phyloP scores from a whole-genome alignment of 2,888 invertebrate species.

The Lasioglossum oenotherae region DNA sequence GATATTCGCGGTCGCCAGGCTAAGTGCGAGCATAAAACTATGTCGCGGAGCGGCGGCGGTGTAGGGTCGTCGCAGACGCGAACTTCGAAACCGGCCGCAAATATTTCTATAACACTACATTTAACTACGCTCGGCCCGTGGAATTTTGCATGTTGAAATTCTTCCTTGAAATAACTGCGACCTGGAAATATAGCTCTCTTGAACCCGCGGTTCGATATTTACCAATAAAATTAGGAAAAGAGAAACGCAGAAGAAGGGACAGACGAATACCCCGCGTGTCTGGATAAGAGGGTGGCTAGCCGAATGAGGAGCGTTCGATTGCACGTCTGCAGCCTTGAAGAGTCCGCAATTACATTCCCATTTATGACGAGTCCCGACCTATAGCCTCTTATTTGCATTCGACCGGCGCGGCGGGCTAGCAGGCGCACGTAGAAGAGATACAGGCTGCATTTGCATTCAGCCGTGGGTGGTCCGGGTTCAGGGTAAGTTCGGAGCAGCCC shows the following conservation, averaged over 20 bases:
- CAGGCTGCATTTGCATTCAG: conserved; percentile 39
- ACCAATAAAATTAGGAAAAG: conserved; percentile 17
- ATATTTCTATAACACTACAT: conserved; percentile 41
- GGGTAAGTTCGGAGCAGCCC: conserved; percentile 15
- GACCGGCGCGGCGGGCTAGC: background rate
- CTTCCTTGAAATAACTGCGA: conserved; percentile 5
- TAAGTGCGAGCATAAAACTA: conserved; percentile 63
- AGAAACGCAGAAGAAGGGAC: background rate
- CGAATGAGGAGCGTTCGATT: background rate
- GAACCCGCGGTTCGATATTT: background rate
- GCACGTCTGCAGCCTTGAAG: conserved; percentile 23
- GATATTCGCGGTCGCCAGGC: conserved; percentile 53
- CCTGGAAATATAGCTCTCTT: background rate
- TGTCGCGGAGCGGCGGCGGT: background rate
- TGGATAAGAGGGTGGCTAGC: background rate
- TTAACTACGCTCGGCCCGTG: background rate
- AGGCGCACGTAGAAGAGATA: background rate
- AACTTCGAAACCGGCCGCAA: conserved; percentile 34
- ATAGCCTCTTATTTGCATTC: conserved; percentile 32
- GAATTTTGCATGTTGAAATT: conserved; percentile 31
- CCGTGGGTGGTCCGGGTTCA: conserved; percentile 11
- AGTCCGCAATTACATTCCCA: conserved; percentile 36
- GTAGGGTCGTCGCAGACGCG: background rate
- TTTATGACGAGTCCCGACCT: conserved; percentile 14
- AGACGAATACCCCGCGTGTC: background rate